A percentile compares a stretch with the other conserved stretches of the same genome.
These are phyloP conservation scores for Ataeniobius toweri DNA, from an alignment of 2,797 vertebrate genomes.

Conservation along the genomic window DNA sequence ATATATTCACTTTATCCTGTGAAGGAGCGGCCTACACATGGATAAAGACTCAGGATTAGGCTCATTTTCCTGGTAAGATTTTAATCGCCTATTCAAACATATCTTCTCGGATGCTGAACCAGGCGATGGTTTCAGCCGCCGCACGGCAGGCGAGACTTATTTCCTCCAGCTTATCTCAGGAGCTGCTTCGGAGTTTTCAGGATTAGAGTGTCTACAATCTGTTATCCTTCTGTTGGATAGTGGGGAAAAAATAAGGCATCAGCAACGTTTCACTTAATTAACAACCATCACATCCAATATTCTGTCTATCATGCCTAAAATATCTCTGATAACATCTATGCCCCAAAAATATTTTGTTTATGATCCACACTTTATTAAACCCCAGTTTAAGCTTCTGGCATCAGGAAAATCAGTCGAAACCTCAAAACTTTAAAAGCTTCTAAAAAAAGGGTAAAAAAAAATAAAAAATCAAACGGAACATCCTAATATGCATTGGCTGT, in stretches of 20 bases:
- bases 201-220: not conserved
- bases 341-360: not conserved
- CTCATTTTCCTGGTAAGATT: slow-evolving; percentile 8
- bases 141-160: not conserved
- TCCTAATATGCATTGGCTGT: not conserved
- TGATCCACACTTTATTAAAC: not conserved
- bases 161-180: not conserved
- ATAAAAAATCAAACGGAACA: not conserved
- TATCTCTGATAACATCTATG: not conserved
- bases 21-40: not conserved
- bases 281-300: not conserved
- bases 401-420: not conserved
- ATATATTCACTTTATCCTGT: not conserved
- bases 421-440: not conserved
- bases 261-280: not conserved
- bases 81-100: not conserved
- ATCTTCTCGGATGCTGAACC: not conserved
- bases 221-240: not conserved
- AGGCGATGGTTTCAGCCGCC: not conserved
- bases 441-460: not conserved
- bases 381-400: not conserved
- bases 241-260: not conserved
- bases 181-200: not conserved
- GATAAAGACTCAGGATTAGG: not conserved
- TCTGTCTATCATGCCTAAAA: no score